Evolutionary conservation across 2,113 vertebrate species (phyloP).

Genomic region (Aspidoscelis tigris): DNA sequence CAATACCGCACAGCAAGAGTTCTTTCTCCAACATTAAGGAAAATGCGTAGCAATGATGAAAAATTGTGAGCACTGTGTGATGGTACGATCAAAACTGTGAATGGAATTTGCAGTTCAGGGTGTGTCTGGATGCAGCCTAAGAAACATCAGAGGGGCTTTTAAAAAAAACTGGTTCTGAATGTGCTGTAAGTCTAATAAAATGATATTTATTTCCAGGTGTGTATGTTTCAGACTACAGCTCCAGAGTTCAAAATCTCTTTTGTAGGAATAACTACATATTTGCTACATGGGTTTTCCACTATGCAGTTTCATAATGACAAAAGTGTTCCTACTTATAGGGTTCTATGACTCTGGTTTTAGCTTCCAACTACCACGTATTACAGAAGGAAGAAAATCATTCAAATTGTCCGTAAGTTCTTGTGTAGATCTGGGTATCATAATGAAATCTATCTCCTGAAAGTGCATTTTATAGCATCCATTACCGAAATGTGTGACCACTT

Average conservation of each 20-base stretch:
- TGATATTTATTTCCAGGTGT: neutral
- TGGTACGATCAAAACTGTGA: no score
- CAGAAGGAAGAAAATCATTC: neutral
- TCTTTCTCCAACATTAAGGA: no score
- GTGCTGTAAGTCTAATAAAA: neutral
- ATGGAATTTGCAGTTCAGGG: no score
- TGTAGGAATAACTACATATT: neutral
- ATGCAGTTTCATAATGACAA: neutral
- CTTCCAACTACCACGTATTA: neutral
- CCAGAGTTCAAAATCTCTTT: neutral
- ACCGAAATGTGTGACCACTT: slow-evolving; percentile 16
- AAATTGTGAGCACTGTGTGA: no score
- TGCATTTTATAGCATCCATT: slow-evolving; percentile 32
- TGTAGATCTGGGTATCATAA: neutral
- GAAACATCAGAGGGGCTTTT: no score
- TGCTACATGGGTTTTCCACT: neutral
- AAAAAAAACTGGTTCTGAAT: no score
- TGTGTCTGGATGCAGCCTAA: no score
- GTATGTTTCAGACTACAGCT: no score
- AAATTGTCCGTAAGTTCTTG: neutral
- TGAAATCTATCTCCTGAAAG: slow-evolving; percentile 19
- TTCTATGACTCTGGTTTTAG: neutral
- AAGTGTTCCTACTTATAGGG: neutral
- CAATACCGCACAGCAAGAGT: no score
- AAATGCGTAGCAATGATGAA: no score